Evolutionary conservation across 2,888 invertebrate species (phyloP).

Genomic region (Prionchulus punctatus): DNA sequence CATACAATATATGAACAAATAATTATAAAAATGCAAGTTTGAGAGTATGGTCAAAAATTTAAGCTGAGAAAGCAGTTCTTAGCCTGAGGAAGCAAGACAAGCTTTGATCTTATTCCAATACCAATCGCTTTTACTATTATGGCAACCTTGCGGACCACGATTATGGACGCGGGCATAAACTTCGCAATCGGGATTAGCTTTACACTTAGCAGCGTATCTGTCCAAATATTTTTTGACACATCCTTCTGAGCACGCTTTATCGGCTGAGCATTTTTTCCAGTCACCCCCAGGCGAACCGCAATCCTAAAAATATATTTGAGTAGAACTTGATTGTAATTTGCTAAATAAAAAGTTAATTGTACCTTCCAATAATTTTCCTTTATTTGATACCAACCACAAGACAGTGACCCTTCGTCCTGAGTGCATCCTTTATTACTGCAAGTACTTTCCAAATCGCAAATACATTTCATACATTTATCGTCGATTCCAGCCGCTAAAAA

Average conservation of each 20-base stretch:
- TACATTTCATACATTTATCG: background rate
- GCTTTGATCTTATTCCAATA: background rate
- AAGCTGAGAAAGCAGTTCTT: no score
- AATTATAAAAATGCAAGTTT: no score
- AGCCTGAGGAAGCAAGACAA: no score
- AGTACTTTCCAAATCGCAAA: background rate
- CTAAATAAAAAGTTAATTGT: background rate
- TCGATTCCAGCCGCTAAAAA: background rate
- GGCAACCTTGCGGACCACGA: constrained; percentile 6
- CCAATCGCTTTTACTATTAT: background rate
- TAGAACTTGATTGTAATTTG: no score
- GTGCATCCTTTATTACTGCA: background rate
- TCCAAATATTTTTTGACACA: constrained; percentile 16
- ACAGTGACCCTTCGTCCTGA: constrained; percentile 19
- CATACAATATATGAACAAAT: no score
- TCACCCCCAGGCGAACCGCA: constrained; percentile 25
- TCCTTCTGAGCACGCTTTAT: constrained; percentile 15
- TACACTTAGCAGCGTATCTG: constrained; percentile 14
- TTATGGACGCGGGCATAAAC: constrained; percentile 15
- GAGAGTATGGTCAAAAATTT: no score
- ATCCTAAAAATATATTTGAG: constrained; percentile 20
- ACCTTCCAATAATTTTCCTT: constrained; percentile 26
- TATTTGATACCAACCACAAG: constrained; percentile 31
- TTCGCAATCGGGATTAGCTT: constrained; percentile 13
- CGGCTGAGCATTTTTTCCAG: constrained; percentile 18